Percentiles rank a stretch among this genome's conserved stretches.
Evolutionary conservation across 2,888 invertebrate species (phyloP).

Genomic region (Melanophora roralis): DNA sequence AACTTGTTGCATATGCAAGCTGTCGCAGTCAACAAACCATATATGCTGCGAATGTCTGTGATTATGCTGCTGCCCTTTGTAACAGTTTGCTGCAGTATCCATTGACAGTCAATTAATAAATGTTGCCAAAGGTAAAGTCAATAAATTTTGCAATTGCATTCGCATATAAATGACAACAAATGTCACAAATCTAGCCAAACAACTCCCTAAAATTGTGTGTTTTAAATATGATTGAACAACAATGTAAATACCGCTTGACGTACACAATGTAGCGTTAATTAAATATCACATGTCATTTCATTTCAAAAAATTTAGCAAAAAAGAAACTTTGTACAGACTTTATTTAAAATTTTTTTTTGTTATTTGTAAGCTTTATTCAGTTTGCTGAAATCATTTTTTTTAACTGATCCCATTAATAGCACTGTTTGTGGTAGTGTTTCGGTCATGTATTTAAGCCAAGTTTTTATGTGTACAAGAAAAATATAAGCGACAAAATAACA

Average conservation of each 20-base stretch:
- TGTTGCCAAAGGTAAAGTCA: constrained; percentile 50
- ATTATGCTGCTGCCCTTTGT: neutral
- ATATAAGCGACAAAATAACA: neutral
- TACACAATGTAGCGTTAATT: constrained; percentile 59
- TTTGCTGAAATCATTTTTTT: constrained; percentile 9
- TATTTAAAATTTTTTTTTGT: constrained; percentile 17
- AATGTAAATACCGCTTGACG: constrained; percentile 59
- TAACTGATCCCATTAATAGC: constrained; percentile 38
- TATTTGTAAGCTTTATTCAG: neutral
- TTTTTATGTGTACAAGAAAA: constrained; percentile 20
- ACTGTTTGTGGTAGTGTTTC: constrained; percentile 19
- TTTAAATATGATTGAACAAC: constrained; percentile 50
- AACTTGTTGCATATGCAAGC: neutral
- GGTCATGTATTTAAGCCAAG: constrained; percentile 21
- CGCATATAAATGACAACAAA: constrained; percentile 40
- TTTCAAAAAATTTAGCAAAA: constrained; percentile 5
- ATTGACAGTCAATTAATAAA: constrained; percentile 61
- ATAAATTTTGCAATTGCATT: constrained; percentile 44
- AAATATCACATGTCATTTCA: constrained; percentile 49
- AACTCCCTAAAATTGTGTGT: constrained; percentile 57
- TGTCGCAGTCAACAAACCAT: neutral
- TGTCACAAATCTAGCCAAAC: constrained; percentile 55
- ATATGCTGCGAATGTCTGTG: neutral
- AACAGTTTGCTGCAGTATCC: constrained; percentile 37
- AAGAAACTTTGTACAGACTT: constrained; percentile 16